Base-by-base conservation (phyloP, 2,797 vertebrate genomes). In the Chiroxiphia lanceolata region DNA sequence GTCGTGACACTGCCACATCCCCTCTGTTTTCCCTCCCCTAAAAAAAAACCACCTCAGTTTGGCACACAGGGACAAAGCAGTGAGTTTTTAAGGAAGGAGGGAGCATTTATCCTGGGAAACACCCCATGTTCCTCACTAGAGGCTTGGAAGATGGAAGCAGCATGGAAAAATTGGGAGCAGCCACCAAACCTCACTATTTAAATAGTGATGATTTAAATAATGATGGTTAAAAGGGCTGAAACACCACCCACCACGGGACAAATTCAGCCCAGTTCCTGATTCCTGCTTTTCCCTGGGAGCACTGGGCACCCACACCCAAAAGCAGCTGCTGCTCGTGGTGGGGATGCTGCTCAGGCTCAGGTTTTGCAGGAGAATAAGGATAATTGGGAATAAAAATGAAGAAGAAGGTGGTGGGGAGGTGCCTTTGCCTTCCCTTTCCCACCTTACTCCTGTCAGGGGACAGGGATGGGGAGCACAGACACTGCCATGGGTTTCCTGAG, bases 121-220 rank as follows among this genome's bases (percentile, higher is more conserved):
- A 4, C 3, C 1, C 1, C 19, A 0, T 13, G 16, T 70, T 76
- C 59, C 77, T 68, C 1, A 1, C 7, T 4, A 20, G 18, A 44
- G n/a, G 48, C 33, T 33, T 6, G 4, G 51, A 15, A 69, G 36
- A 5, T n/a, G 72, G 60, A 56, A 60, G 4, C 29, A 16, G 45
- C 11, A 1, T 38, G 63, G 77, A 36, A 76, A 76, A 59, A 59
- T 3, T 38, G 26, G 38, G 47, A 26, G 25, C 36, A 12, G 14
- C 33, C 14, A 4, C 25, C 61, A 22, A 44, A 33, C 11, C 19
- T 5, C 29, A 63, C 19, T 22, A 4, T 42, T 63, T 31, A 63
- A 63, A 20, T 42, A 22, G 40, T 42, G 27, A 22, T 33, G 22
- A 36, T 36, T 59, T 59, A 34, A 11, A 20, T 31, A 22, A 60